Percentiles rank a stretch among this genome's conserved stretches.
Conservation (phyloP, 2,888 invertebrate genomes). For the Pandemis heparana region DNA sequence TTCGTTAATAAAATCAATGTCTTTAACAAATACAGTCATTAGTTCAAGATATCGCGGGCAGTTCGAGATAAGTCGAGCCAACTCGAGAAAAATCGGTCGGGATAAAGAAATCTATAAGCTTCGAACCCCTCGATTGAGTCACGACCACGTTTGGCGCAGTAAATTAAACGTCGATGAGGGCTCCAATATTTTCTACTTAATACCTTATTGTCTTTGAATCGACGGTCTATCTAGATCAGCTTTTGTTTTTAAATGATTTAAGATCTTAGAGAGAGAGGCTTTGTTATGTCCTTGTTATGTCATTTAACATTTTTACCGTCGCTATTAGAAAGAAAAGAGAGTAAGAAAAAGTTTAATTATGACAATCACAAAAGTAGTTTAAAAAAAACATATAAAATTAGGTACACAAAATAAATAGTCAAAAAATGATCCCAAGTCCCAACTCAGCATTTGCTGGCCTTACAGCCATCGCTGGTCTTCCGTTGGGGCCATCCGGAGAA, state of each 20-base stretch:
- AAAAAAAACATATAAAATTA: too few species aligned
- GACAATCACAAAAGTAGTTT: too few species aligned
- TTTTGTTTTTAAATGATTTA: background rate
- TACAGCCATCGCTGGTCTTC: too few species aligned
- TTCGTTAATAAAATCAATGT: background rate
- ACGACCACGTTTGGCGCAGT: conserved; percentile 27
- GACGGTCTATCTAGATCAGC: conserved; percentile 2
- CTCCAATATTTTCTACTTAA: conserved; percentile 37
- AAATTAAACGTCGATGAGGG: conserved; percentile 34
- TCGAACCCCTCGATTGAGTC: conserved; percentile 27
- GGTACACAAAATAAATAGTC: too few species aligned
- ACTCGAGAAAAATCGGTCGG: background rate
- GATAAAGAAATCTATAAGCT: conserved; percentile 32
- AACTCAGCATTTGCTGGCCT: too few species aligned
- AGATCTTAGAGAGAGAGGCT: background rate
- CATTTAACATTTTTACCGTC: too few species aligned
- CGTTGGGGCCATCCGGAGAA: too few species aligned
- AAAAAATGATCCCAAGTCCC: too few species aligned
- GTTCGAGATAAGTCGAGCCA: background rate
- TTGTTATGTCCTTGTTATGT: too few species aligned
- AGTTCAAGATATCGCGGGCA: background rate
- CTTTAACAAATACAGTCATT: background rate
- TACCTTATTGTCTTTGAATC: conserved; percentile 15
- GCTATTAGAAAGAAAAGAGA: too few species aligned
- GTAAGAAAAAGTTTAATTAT: too few species aligned